Conservation (phyloP, 2,797 vertebrate species). For the Holocentrus rufus region DNA sequence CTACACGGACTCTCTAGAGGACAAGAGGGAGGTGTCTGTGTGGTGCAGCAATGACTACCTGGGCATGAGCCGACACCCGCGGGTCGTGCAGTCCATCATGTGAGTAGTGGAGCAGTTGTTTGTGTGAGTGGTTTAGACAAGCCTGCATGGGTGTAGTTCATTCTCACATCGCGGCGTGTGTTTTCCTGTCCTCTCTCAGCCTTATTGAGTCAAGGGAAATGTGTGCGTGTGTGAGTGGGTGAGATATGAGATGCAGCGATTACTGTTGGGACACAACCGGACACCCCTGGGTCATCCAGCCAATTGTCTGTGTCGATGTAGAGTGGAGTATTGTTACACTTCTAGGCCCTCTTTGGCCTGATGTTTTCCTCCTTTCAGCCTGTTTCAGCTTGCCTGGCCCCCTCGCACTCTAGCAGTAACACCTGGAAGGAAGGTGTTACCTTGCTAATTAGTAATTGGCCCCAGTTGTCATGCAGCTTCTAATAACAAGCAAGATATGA, state of each 20-base stretch:
- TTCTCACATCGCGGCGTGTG: no score
- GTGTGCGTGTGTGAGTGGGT: not conserved
- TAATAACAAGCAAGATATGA: not conserved
- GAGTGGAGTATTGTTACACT: conserved; percentile 28
- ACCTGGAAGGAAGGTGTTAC: not conserved
- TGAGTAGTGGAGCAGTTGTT: conserved; percentile 75
- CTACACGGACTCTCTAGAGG: conserved; percentile 84
- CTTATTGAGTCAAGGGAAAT: not conserved
- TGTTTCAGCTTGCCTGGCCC: conserved; percentile 40
- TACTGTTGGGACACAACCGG: conserved; percentile 23
- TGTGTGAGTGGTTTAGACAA: not conserved
- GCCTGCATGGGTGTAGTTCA: not conserved
- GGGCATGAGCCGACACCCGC: conserved; percentile 91
- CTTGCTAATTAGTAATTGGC: not conserved
- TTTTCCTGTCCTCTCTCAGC: not conserved
- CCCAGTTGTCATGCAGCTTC: not conserved
- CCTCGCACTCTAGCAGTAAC: no score
- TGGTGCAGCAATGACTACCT: conserved; percentile 95
- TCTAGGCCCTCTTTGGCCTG: conserved; percentile 13
- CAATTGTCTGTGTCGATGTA: conserved; percentile 36
- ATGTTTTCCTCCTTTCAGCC: conserved; percentile 14
- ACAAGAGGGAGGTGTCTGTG: conserved; percentile 89
- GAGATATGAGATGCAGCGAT: not conserved
- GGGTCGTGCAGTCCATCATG: conserved; percentile 86
- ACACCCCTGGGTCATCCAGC: conserved; percentile 5